Conservation (phyloP, 2,888 invertebrate species). For the Orthosia gracilis region DNA sequence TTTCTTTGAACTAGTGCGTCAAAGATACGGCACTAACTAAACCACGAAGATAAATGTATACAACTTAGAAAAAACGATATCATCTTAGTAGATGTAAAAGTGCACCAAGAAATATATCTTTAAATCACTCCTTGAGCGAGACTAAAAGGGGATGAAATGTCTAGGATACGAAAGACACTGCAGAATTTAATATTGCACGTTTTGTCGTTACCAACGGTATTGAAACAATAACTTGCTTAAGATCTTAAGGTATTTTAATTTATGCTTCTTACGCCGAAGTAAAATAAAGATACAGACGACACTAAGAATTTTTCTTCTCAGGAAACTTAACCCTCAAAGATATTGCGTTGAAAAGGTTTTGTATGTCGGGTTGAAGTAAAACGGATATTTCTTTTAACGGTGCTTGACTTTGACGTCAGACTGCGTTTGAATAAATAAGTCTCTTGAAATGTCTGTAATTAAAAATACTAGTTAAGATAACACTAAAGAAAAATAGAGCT, state of each 20-base stretch:
- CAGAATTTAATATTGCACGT: background rate
- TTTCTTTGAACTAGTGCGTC: background rate
- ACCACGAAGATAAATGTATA: background rate
- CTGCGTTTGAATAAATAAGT: conserved; percentile 10
- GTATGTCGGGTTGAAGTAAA: conserved; percentile 13
- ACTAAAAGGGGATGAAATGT: background rate
- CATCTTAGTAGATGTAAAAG: background rate
- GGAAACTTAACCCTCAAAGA: conserved; percentile 42
- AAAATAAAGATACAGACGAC: background rate
- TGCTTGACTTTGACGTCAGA: conserved; percentile 8
- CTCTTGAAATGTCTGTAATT: background rate
- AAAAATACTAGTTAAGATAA: background rate
- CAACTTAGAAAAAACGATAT: background rate
- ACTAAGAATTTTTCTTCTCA: conserved; percentile 1
- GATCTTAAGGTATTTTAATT: conserved; percentile 7
- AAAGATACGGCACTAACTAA: background rate
- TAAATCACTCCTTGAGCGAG: too few relatives aligned
- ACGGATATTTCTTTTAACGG: background rate
- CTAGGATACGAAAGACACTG: background rate
- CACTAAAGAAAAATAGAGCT: background rate
- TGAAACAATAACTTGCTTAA: background rate
- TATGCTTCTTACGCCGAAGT: background rate
- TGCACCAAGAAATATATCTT: background rate
- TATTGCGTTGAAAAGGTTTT: conserved; percentile 38
- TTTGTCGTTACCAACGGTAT: background rate